Evolutionary conservation across 2,888 invertebrate genomes (phyloP).

Genomic region (Lysandra bellargus): DNA sequence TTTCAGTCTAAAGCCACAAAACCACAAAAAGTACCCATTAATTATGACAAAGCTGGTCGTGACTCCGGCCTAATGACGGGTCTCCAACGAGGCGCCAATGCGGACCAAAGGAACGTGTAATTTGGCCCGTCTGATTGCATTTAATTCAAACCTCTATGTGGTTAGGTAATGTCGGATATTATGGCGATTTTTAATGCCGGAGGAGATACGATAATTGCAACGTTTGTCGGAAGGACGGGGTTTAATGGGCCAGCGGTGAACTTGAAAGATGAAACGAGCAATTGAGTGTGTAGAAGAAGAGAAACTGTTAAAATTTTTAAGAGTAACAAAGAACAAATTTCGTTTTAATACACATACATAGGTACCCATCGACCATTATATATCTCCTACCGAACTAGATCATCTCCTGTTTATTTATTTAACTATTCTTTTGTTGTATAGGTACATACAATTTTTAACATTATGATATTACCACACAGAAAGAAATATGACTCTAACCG

Average conservation of each 20-base stretch:
- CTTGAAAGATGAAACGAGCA: neutral
- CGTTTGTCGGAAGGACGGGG: neutral
- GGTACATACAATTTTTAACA: too few species aligned
- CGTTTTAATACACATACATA: too few species aligned
- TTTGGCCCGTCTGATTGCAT: slow-evolving; percentile 54
- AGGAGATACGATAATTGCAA: slow-evolving; percentile 19
- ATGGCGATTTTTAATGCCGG: slow-evolving; percentile 18
- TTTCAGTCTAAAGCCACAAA: neutral
- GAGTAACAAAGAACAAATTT: neutral
- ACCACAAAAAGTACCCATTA: slow-evolving; percentile 5
- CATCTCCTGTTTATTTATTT: too few species aligned
- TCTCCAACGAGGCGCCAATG: slow-evolving; percentile 73
- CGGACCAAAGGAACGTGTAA: slow-evolving; percentile 61
- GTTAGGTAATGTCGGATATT: slow-evolving; percentile 20
- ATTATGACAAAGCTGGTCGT: slow-evolving; percentile 25
- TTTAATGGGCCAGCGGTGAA: slow-evolving; percentile 5
- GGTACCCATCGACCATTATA: too few species aligned
- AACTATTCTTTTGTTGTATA: too few species aligned
- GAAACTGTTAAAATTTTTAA: neutral
- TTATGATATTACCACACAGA: too few species aligned
- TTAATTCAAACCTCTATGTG: slow-evolving; percentile 38
- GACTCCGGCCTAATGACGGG: slow-evolving; percentile 53
- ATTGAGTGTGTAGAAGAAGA: neutral
- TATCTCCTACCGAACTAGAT: too few species aligned
- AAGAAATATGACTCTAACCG: too few species aligned